Conservation (phyloP, 2,888 invertebrate species). For the Alviniconcha strummeri region DNA sequence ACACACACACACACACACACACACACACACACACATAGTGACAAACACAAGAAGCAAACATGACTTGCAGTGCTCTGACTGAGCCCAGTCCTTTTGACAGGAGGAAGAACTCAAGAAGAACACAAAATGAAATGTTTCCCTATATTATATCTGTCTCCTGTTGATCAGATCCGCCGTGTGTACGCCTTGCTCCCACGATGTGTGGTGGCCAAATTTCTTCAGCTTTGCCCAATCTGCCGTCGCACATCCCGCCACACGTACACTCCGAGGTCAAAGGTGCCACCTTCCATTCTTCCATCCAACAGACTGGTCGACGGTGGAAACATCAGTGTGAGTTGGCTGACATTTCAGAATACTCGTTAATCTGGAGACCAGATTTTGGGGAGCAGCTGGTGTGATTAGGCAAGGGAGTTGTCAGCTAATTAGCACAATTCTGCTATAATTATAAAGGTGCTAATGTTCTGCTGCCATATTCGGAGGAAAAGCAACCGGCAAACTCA, state of each 20-base stretch:
- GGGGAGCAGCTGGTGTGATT: too few relatives aligned
- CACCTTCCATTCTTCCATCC: slow-evolving; percentile 19
- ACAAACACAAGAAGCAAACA: background rate
- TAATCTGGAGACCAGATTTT: too few relatives aligned
- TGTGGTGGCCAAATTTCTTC: slow-evolving; percentile 41
- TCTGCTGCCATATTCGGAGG: too few relatives aligned
- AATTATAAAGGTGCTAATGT: too few relatives aligned
- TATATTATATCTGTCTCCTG: too few relatives aligned
- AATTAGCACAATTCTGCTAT: too few relatives aligned
- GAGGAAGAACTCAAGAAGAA: too few relatives aligned
- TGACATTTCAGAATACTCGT: background rate
- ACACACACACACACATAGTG: background rate
- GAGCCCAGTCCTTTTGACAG: too few relatives aligned
- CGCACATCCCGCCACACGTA: slow-evolving; percentile 36
- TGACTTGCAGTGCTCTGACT: too few relatives aligned
- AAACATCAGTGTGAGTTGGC: slow-evolving; percentile 23
- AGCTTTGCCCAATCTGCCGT: slow-evolving; percentile 44
- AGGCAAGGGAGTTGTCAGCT: too few relatives aligned
- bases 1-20: background rate
- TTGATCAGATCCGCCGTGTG: slow-evolving; percentile 41
- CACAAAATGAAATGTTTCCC: too few relatives aligned
- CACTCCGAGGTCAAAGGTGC: slow-evolving; percentile 24
- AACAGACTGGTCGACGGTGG: slow-evolving; percentile 38
- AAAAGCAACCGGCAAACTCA: too few relatives aligned
- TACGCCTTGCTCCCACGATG: slow-evolving; percentile 43